Conservation (phyloP, 2,888 invertebrate species). For the Trichacis sp. region DNA sequence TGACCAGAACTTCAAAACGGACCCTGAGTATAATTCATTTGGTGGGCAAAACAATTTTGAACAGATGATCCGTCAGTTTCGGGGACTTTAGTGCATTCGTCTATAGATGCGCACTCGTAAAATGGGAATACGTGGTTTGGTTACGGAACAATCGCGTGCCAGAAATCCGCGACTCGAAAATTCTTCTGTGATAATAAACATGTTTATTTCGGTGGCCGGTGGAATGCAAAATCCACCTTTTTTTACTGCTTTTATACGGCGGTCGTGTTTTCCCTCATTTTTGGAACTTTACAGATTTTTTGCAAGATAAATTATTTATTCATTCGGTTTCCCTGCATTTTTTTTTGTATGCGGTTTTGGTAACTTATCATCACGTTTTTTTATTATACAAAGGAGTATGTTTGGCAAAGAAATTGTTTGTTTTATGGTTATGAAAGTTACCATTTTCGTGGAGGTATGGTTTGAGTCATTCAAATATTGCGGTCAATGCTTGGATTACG, state of each 20-base stretch:
- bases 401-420: neutral
- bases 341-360: neutral
- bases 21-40: conserved; percentile 9
- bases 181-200: neutral
- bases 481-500: too few relatives aligned
- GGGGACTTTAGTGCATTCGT: neutral
- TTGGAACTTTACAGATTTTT: neutral
- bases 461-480: neutral
- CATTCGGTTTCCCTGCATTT: neutral
- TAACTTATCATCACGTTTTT: too few relatives aligned
- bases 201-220: neutral
- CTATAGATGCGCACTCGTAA: neutral
- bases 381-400: too few relatives aligned
- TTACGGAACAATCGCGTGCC: neutral
- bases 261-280: neutral
- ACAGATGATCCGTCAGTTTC: conserved; percentile 32
- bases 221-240: neutral
- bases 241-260: neutral
- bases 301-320: conserved; percentile 6
- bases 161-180: neutral
- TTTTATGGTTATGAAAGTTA: neutral
- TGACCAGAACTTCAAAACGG: conserved; percentile 22
- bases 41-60: too few relatives aligned
- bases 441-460: too few relatives aligned
- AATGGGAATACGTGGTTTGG: neutral